phyloP scores from a whole-genome alignment of 2,888 invertebrate species.

The Tenodera sinensis region DNA sequence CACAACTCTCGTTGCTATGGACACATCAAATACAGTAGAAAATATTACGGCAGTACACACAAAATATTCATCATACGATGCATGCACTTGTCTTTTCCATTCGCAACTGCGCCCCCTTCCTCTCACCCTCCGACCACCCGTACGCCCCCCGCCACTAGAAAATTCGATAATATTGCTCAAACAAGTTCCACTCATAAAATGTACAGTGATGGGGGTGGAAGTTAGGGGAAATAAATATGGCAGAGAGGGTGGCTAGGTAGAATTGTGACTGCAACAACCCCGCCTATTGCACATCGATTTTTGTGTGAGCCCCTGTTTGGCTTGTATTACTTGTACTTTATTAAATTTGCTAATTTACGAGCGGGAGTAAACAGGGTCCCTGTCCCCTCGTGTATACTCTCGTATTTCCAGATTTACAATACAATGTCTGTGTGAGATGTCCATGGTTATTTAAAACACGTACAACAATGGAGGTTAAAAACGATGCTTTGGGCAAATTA shows the following conservation, averaged over 20 bases:
- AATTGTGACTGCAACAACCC: neutral
- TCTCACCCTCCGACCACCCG: neutral
- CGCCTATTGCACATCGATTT: neutral
- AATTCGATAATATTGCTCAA: slow-evolving; percentile 22
- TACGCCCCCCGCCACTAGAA: slow-evolving; percentile 14
- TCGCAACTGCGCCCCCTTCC: neutral
- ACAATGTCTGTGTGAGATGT: neutral
- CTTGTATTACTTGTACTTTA: neutral
- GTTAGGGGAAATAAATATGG: neutral
- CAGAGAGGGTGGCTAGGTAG: neutral
- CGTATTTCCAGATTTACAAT: neutral
- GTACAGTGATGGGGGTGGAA: neutral
- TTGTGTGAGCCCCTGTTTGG: neutral
- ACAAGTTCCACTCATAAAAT: slow-evolving; percentile 17
- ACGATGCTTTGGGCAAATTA: no score
- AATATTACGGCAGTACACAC: slow-evolving; percentile 19
- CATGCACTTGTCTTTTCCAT: slow-evolving; percentile 18
- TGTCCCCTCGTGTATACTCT: neutral
- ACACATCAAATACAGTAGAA: slow-evolving; percentile 15
- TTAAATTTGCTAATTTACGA: neutral
- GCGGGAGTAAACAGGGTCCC: neutral
- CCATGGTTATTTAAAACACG: no score
- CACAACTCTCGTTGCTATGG: slow-evolving; percentile 7
- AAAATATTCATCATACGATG: slow-evolving; percentile 20
- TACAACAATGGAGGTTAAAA: no score